phyloP scores from a whole-genome alignment of 1,140 invertebrate species.

The Drosophila littoralis region DNA sequence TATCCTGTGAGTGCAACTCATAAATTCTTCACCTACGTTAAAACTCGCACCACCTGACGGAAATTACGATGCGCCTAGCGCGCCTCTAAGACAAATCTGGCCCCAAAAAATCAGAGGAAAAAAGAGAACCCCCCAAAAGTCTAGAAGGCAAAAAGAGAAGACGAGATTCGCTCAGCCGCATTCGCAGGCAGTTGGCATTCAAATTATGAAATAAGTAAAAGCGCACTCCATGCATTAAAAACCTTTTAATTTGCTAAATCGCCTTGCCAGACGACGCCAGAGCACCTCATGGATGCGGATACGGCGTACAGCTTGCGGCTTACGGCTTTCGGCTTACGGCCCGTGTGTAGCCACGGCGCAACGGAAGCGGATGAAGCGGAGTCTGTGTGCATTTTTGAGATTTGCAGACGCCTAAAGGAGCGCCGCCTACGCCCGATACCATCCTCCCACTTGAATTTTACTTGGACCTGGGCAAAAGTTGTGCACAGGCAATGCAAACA shows the following conservation, averaged over 20 bases:
- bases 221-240: slow-evolving; percentile 84
- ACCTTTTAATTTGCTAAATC: slow-evolving; percentile 84
- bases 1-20: slow-evolving; percentile 56
- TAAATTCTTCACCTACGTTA: slow-evolving; percentile 44
- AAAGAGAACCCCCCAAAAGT: slow-evolving; percentile 36
- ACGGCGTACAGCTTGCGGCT: slow-evolving; percentile 1
- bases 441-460: slow-evolving; percentile 50
- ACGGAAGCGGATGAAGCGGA: slow-evolving; percentile 67
- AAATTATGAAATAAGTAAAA: slow-evolving; percentile 83
- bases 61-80: slow-evolving; percentile 47
- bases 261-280: slow-evolving; percentile 78
- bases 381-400: slow-evolving; percentile 78
- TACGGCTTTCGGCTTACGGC: not conserved
- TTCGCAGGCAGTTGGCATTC: slow-evolving; percentile 57
- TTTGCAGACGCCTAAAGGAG: slow-evolving; percentile 76
- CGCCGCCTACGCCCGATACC: slow-evolving; percentile 41
- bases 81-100: slow-evolving; percentile 3
- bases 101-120: slow-evolving; percentile 36
- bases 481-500: slow-evolving; percentile 70
- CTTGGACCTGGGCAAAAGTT: slow-evolving; percentile 59
- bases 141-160: slow-evolving; percentile 41
- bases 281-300: slow-evolving; percentile 25
- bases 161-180: not conserved
- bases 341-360: slow-evolving; percentile 33
- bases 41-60: slow-evolving; percentile 13